A percentile compares a stretch with the other conserved stretches of the same genome.
Conservation (phyloP, 1,140 invertebrate species). For the Chironomus striatipennis region DNA sequence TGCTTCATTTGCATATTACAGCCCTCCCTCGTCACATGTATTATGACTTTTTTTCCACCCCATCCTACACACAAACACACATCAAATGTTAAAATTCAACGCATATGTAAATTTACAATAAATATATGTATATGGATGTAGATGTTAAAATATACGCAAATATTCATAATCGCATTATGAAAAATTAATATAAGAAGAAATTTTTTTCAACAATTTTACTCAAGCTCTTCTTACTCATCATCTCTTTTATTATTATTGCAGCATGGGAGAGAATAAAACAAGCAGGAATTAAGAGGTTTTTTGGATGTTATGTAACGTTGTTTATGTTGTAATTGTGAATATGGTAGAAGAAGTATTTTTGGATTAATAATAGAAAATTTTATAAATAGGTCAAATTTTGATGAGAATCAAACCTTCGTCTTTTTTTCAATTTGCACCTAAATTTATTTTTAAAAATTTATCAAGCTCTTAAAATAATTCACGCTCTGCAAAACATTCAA, state of each 20-base stretch:
- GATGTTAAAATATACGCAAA: background rate
- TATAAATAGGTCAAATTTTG: too few relatives aligned
- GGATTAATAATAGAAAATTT: too few relatives aligned
- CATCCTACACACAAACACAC: background rate
- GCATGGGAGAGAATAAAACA: background rate
- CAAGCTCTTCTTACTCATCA: background rate
- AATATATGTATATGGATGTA: too few relatives aligned
- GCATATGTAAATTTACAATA: background rate
- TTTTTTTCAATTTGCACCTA: too few relatives aligned
- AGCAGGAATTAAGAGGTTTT: too few relatives aligned
- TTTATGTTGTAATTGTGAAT: too few relatives aligned
- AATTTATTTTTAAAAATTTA: too few relatives aligned
- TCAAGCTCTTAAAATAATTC: too few relatives aligned
- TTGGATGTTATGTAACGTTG: too few relatives aligned
- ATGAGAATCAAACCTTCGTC: too few relatives aligned
- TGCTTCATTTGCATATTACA: slow-evolving; percentile 1
- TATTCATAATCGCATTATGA: slow-evolving; percentile 20
- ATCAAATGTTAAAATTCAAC: background rate
- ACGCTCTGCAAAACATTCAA: too few relatives aligned
- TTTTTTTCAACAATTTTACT: background rate
- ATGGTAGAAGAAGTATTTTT: too few relatives aligned
- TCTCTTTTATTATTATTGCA: background rate
- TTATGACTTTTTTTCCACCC: background rate
- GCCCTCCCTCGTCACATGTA: background rate
- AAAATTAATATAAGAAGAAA: slow-evolving; percentile 11